Evolutionary conservation across 2,888 invertebrate genomes (phyloP), one percentile per base, ranked within the genome.

Genomic region (Chymomyza amoena): DNA sequence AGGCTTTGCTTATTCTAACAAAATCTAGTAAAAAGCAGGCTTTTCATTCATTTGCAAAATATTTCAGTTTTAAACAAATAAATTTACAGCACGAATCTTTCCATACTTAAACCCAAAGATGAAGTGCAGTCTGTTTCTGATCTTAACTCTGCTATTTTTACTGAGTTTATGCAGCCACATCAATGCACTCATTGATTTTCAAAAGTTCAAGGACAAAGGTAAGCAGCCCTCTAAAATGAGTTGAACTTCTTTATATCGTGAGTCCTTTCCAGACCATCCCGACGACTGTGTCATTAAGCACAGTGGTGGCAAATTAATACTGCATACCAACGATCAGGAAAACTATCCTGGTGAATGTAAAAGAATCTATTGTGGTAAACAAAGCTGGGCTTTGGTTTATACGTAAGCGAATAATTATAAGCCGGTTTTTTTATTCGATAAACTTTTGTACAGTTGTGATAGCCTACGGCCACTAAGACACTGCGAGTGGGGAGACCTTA

Each of bases 321-420:
- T 84, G 16, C 16, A 61, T 0, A 70, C 16, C 28, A 67, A 72
- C 6, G 10, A 73, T 13, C 45, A 56, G 2, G 20, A 25, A 0
- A 56, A 50, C 3, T 73, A 84, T 73, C 87, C 84, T 36, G 72
- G 62, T 2, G 62, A 76, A 54, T 84, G 84, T 28, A 68, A 73
- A 0, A 52, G 65, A 6, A 63, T 84, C 6, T 76, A 65, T n/a
- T 84, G 84, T n/a, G 84, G 78, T 10, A 65, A 39, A 18, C 9
- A 79, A 4, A 60, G 87, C n/a, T 86, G 77, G 78, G 87, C 76
- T 1, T 15, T 84, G 63, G 63, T 86, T 28, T 77, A 79, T 28
- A 68, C 57, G 83, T 86, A 59, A 65, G 59, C 20, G 1, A 13
- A 6, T 9, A 32, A 2, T 45, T 45, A 13, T 13, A 13, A 45